phyloP scores from a whole-genome alignment of 2,113 vertebrate species.

The Syrmaticus mikado region DNA sequence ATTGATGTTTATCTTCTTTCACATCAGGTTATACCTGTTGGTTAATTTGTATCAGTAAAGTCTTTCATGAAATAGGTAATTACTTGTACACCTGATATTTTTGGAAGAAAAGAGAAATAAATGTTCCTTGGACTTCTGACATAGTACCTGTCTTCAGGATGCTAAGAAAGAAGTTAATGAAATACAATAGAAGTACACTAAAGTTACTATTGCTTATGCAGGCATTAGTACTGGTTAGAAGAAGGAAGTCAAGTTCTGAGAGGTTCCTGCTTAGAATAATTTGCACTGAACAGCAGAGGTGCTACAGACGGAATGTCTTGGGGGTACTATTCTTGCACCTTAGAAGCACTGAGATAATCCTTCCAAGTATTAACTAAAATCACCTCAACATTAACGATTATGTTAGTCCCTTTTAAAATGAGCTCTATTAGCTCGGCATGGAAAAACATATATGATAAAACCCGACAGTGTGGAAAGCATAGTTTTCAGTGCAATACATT shows the following conservation, averaged over 20 bases:
- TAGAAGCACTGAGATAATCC: not conserved
- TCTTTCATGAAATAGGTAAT: not conserved
- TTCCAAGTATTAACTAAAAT: not conserved
- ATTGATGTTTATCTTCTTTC: not conserved
- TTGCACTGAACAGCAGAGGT: not conserved
- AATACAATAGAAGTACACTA: not conserved
- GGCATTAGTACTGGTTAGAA: not conserved
- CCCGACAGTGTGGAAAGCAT: not conserved
- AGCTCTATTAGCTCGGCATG: not conserved
- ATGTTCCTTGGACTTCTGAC: not conserved
- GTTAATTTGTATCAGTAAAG: not conserved
- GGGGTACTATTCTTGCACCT: not conserved
- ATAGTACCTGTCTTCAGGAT: not conserved
- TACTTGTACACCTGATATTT: not conserved
- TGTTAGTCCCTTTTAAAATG: not conserved
- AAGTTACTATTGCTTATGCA: not conserved
- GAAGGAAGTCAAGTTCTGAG: not conserved
- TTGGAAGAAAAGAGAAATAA: not conserved
- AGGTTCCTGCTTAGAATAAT: not conserved
- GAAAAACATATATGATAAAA: not conserved
- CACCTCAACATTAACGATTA: not conserved
- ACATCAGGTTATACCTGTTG: not conserved
- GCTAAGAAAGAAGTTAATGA: not conserved
- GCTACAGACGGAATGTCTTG: not conserved
- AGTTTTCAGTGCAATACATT: not conserved